Evolutionary conservation across 2,113 vertebrate species (phyloP), one percentile per base, ranked within the genome.

Genomic region (Bombycilla garrulus): DNA sequence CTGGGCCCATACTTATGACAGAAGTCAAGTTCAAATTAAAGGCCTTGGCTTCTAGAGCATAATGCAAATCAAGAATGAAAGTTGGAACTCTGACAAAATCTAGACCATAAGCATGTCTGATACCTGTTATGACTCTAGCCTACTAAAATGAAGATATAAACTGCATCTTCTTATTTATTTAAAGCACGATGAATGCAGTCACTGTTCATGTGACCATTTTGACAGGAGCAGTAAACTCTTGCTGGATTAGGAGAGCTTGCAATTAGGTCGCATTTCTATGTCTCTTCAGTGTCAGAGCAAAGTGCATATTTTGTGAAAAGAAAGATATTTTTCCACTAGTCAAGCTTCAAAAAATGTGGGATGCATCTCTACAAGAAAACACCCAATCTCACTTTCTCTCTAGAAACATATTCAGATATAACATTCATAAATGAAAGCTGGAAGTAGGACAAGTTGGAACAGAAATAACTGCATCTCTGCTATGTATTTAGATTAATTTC

Each of bases 381-480:
- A 95, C 25, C 53, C 50, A 35, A 29, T 33, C 74, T 86, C 92
- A 48, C 48, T 93, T 92, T 54, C 17, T 86, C 93, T 84, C 78
- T 56, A n/a, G 66, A 93, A 96, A 94, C 6, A 76, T 33, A 14
- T 85, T 95, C 88, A 69, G 79, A 79, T 96, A 28, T 12, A 95
- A 72, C 70, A 65, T 90, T 93, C 71, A 88, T 77, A 96, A 95
- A 92, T 40, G 85, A 96, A 93, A 82, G 74, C 79, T 95, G 71
- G 78, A 95, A 93, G 87, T 93, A 93, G 94, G 90, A 82, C 94
- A 96, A 91, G 70, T 23, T 14, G 3, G 58, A 95, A 94, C 74
- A 95, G 74, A 96, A 96, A 95, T 95, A 92, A 94, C 94, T 80
- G 65, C 45, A 61, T 87, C 88, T 81, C 71, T 70, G 76, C 81